Conservation (phyloP, 2,113 vertebrate genomes). For the Festucalex cinctus region DNA sequence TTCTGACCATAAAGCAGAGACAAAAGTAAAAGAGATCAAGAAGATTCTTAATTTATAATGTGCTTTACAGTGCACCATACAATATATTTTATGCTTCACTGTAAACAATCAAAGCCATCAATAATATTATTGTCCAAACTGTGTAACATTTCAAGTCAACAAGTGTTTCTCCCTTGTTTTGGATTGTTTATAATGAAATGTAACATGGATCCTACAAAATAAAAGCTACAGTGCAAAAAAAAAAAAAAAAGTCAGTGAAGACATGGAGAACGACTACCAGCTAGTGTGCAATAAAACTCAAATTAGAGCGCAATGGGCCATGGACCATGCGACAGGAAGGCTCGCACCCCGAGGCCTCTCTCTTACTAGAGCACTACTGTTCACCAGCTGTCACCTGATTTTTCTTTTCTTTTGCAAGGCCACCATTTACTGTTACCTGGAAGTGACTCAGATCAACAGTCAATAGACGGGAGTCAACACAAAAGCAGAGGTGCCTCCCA, state of each 20-base stretch:
- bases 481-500: conserved; percentile 26
- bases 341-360: conserved; percentile 18
- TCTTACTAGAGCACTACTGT: conserved; percentile 12
- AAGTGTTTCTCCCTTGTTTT: background rate
- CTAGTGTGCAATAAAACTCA: conserved; percentile 14
- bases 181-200: background rate
- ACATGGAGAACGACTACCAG: conserved; percentile 24
- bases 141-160: background rate
- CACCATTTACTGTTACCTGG: conserved; percentile 13
- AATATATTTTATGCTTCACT: background rate
- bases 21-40: background rate
- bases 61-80: background rate
- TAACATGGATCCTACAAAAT: background rate
- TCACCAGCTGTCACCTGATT: conserved; percentile 18
- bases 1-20: background rate
- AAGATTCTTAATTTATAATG: background rate
- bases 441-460: conserved; percentile 37
- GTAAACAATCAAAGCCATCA: background rate
- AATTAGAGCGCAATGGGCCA: conserved; percentile 29
- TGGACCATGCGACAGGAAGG: conserved; percentile 40
- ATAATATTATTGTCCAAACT: background rate
- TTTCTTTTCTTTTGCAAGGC: background rate
- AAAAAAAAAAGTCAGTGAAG: background rate
- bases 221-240: background rate
- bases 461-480: conserved; percentile 21